Evolutionary conservation across 2,888 invertebrate species (phyloP).

Genomic region (Andricus quercusramuli): DNA sequence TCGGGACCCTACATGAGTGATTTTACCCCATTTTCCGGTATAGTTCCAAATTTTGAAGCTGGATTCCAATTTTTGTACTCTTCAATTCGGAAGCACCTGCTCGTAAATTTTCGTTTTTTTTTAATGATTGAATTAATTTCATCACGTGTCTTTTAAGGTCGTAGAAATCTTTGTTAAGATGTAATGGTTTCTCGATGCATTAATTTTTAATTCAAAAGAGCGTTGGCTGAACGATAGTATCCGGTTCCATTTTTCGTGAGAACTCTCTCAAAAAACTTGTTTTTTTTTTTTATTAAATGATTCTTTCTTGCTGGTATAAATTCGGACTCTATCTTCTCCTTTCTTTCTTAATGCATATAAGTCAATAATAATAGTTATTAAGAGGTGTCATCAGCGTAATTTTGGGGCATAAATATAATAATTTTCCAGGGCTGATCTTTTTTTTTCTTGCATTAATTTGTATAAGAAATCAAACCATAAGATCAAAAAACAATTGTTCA

Average conservation of each 20-base stretch:
- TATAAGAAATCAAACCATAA: too few species aligned
- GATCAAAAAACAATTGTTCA: too few species aligned
- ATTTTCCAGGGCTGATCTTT: too few species aligned
- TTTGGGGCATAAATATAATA: too few species aligned
- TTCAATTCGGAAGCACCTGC: neutral
- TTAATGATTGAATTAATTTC: neutral
- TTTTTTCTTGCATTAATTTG: too few species aligned
- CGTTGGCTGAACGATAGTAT: conserved; percentile 66
- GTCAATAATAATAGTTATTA: neutral
- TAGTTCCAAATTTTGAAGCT: too few species aligned
- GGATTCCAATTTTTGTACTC: too few species aligned
- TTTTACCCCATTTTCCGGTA: too few species aligned
- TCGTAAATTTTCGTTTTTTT: neutral
- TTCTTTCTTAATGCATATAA: neutral
- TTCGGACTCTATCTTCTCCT: neutral
- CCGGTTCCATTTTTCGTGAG: conserved; percentile 58
- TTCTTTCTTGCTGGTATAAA: neutral
- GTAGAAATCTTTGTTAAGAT: conserved; percentile 69
- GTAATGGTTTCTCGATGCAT: conserved; percentile 52
- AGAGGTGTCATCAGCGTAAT: neutral
- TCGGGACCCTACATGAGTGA: too few species aligned
- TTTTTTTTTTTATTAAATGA: neutral
- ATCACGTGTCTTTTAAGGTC: conserved; percentile 70
- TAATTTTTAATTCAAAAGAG: conserved; percentile 56
- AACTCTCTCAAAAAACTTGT: neutral